phyloP scores from a whole-genome alignment of 2,797 vertebrate species.

The Pachyuromys duprasi region DNA sequence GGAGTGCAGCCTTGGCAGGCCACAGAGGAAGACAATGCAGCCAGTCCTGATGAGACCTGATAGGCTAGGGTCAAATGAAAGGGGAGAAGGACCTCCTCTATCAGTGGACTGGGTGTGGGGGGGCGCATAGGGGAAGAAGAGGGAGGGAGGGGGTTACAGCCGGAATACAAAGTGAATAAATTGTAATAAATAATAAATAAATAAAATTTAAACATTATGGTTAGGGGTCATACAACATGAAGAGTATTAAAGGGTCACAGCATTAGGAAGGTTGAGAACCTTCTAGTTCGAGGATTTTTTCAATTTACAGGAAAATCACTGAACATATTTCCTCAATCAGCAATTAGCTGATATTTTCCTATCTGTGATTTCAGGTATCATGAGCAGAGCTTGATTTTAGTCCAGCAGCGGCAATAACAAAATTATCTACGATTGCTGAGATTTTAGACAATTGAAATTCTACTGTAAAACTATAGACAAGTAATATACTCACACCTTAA shows the following conservation, averaged over 20 bases:
- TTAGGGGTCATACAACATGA: neutral
- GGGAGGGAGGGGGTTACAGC: too few species aligned
- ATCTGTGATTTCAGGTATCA: neutral
- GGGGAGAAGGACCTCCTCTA: too few species aligned
- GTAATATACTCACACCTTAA: neutral
- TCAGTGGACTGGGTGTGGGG: too few species aligned
- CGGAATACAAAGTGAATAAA: too few species aligned
- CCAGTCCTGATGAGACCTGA: too few species aligned
- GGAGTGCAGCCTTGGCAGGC: too few species aligned
- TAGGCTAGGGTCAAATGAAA: too few species aligned
- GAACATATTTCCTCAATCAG: conserved; percentile 1
- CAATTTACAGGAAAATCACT: neutral
- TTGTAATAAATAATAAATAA: too few species aligned
- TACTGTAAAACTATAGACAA: neutral
- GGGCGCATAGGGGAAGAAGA: too few species aligned
- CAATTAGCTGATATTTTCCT: neutral
- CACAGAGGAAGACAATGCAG: too few species aligned
- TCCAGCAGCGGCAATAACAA: neutral
- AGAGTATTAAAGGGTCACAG: neutral
- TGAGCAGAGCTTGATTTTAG: neutral
- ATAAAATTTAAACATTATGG: neutral
- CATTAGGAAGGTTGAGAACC: neutral
- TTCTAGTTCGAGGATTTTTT: neutral
- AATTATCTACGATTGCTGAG: neutral
- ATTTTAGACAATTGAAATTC: neutral